phyloP scores from a whole-genome alignment of 2,113 vertebrate genomes.

The Thinocorus orbignyianus region DNA sequence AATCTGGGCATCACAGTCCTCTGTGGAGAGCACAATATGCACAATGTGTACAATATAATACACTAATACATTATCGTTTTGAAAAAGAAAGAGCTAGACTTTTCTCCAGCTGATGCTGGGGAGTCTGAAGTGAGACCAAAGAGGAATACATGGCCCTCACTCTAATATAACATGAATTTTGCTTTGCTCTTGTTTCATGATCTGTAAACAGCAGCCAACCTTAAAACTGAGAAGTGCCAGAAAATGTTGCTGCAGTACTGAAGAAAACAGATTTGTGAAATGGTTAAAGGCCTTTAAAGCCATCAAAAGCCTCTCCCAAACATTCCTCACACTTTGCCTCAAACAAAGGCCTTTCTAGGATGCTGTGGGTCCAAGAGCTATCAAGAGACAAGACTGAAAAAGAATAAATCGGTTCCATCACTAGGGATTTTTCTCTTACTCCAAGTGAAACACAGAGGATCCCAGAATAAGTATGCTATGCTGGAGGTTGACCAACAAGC shows the following conservation, averaged over 20 bases:
- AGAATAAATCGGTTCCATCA: neutral
- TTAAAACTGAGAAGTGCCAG: neutral
- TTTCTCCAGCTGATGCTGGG: neutral
- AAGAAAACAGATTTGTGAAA: neutral
- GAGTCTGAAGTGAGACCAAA: neutral
- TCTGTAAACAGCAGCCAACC: neutral
- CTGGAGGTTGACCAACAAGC: neutral
- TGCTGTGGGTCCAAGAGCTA: neutral
- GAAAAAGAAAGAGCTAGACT: neutral
- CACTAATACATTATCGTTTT: neutral
- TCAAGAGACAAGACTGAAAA: neutral
- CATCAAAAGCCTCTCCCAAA: neutral
- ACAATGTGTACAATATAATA: too few species aligned
- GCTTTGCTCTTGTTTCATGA: neutral
- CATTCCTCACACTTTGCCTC: neutral
- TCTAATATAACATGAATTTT: neutral
- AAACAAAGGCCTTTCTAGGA: neutral
- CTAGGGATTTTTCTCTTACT: neutral
- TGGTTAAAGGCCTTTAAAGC: neutral
- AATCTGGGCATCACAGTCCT: neutral
- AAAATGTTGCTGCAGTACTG: neutral
- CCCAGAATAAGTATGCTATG: neutral
- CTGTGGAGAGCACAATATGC: neutral
- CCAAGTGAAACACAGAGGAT: neutral
- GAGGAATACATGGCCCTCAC: neutral